Evolutionary conservation across 2,888 invertebrate species (phyloP).

Genomic region (Pomacea canaliculata): DNA sequence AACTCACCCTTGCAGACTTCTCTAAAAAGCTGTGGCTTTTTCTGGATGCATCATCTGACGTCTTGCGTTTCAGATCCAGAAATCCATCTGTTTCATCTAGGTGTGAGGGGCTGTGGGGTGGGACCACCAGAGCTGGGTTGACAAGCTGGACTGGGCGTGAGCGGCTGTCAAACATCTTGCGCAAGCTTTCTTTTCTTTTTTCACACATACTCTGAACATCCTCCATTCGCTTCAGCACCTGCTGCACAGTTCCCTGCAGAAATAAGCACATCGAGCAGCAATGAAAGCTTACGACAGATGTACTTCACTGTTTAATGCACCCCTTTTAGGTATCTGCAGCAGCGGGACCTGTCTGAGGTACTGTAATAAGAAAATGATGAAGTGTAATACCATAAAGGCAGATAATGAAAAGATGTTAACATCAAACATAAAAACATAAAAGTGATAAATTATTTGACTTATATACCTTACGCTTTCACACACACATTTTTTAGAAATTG

Average conservation of each 20-base stretch:
- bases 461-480: no score
- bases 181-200: slow-evolving; percentile 75
- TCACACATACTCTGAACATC: slow-evolving; percentile 95
- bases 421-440: no score
- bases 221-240: slow-evolving; percentile 93
- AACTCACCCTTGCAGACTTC: slow-evolving; percentile 51
- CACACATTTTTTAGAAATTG: no score
- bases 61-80: slow-evolving; percentile 39
- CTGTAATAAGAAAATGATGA: no score
- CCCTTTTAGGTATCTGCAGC: no score
- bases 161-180: slow-evolving; percentile 76
- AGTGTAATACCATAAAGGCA: no score
- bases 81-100: slow-evolving; percentile 15
- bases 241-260: slow-evolving; percentile 60
- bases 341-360: no score
- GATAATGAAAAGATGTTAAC: no score
- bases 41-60: slow-evolving; percentile 28
- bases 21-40: slow-evolving; percentile 38
- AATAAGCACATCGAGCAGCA: background rate
- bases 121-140: slow-evolving; percentile 16
- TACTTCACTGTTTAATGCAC: no score
- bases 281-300: background rate
- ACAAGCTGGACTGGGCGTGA: slow-evolving; percentile 32
- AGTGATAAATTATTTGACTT: no score
- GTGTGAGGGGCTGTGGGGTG: slow-evolving; percentile 8